Evolutionary conservation across 2,888 invertebrate genomes (phyloP), one percentile per base, ranked within the genome.

Genomic region (Cheilosia impressa): DNA sequence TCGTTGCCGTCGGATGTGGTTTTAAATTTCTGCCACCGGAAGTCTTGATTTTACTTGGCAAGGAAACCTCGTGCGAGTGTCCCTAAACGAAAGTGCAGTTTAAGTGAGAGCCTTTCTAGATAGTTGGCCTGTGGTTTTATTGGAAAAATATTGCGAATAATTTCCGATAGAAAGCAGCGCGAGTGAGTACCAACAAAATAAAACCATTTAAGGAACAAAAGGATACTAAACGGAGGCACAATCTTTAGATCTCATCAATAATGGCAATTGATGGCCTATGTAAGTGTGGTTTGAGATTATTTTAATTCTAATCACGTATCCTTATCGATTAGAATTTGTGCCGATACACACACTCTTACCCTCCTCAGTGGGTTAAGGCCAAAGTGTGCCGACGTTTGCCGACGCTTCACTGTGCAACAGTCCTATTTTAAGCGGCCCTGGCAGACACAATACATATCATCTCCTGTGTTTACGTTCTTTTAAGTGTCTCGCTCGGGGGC

Each of bases 31-130:
- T 38, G 3, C 13, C 38, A 10, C 66, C 65, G 53, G 68, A 82
- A 73, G 65, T 72, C 65, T 60, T 66, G 68, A 60, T 66, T 77
- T 71, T 17, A 31, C 41, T 66, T 72, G 10, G 3, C 4, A 68
- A 55, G 60, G 75, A 75, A 47, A 75, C 43, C 68, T 50, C 50
- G 4, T 50, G 41, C 62, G 24, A 69, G 52, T 19, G 45, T 73
- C 57, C 78, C 73, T 38, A 19, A 66, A 38, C 68, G 72, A 62
- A 73, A 83, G 83, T 78, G 83, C 63, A 68, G 62, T 60, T 83
- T 55, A 27, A 68, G 60, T 77, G 66, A 50, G 22, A 53, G 22
- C 65, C 58, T 60, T 50, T 60, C 3, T 13, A 15, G 41, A 76
- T 22, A 53, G 47, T 55, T 77, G 34, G 22, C 15, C 31, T 31